A percentile compares a stretch with the other conserved stretches of the same genome.
phyloP scores from a whole-genome alignment of 2,888 invertebrate species.

The Rhamphomyia laevipes region DNA sequence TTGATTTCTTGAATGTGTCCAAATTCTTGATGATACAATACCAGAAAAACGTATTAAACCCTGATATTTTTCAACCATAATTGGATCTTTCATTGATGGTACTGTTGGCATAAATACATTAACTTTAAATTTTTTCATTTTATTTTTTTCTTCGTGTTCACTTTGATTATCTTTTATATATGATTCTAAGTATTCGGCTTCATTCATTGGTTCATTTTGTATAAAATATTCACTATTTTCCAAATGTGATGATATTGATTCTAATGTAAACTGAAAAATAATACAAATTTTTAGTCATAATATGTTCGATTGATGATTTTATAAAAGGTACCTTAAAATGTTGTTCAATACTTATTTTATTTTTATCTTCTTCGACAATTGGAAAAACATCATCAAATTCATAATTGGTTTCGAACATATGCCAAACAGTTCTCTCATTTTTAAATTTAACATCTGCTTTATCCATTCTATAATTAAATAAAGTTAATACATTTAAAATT shows the following conservation, averaged over 20 bases:
- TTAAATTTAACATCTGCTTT: constrained; percentile 69
- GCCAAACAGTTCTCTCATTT: constrained; percentile 59
- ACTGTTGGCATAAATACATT: constrained; percentile 1
- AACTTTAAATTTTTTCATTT: constrained; percentile 28
- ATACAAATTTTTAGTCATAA: too few species aligned
- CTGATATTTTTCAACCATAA: constrained; percentile 9
- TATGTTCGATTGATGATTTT: constrained; percentile 16
- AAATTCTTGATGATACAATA: constrained; percentile 47
- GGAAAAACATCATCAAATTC: constrained; percentile 66
- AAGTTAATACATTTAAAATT: background rate
- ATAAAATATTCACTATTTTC: constrained; percentile 57
- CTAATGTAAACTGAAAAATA: constrained; percentile 35
- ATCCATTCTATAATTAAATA: constrained; percentile 40
- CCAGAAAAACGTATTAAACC: constrained; percentile 27
- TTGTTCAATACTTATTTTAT: constrained; percentile 30
- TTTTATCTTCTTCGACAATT: constrained; percentile 45
- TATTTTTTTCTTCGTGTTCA: constrained; percentile 15
- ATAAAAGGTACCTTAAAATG: constrained; percentile 29
- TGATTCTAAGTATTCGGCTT: constrained; percentile 50
- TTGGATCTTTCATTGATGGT: background rate
- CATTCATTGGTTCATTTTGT: constrained; percentile 56
- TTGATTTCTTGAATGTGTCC: constrained; percentile 63
- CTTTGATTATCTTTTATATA: constrained; percentile 45
- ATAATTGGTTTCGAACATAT: constrained; percentile 60
- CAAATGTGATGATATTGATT: constrained; percentile 39